Evolutionary conservation across 1,140 invertebrate species (phyloP).

Genomic region (Tetramorium parvispinum): DNA sequence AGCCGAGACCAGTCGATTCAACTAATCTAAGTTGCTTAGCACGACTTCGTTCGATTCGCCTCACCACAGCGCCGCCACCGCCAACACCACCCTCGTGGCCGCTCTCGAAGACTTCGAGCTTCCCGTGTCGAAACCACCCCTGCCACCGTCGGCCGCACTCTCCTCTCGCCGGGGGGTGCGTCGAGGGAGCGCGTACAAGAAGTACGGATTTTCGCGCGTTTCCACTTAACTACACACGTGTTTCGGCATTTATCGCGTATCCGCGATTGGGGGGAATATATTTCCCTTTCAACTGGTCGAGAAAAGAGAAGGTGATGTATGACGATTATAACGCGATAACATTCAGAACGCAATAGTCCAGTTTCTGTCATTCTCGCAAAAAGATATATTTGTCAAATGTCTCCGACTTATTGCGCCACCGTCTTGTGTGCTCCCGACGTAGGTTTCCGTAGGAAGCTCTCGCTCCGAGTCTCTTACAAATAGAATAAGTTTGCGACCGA

Average conservation of each 20-base stretch:
- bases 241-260: not conserved
- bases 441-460: not conserved
- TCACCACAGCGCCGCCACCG: conserved; percentile 46
- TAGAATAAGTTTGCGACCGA: conserved; percentile 71
- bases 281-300: not conserved
- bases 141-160: not conserved
- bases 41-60: conserved; percentile 81
- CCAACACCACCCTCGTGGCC: conserved; percentile 56
- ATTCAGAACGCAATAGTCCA: not conserved
- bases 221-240: conserved; percentile 57
- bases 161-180: not conserved
- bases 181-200: not conserved
- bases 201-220: conserved; percentile 37
- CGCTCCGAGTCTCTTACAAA: conserved; percentile 55
- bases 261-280: not conserved
- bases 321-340: not conserved
- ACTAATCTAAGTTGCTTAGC: conserved; percentile 85
- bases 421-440: not conserved
- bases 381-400: not conserved
- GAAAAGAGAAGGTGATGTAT: not conserved
- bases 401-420: too few species aligned
- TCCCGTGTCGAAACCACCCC: conserved; percentile 24
- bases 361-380: not conserved
- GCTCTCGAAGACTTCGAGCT: conserved; percentile 41
- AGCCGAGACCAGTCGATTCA: conserved; percentile 83